A percentile compares a stretch with the other conserved stretches of the same genome.
Evolutionary conservation across 2,888 invertebrate genomes (phyloP).

Genomic region (Tiphia femorata): DNA sequence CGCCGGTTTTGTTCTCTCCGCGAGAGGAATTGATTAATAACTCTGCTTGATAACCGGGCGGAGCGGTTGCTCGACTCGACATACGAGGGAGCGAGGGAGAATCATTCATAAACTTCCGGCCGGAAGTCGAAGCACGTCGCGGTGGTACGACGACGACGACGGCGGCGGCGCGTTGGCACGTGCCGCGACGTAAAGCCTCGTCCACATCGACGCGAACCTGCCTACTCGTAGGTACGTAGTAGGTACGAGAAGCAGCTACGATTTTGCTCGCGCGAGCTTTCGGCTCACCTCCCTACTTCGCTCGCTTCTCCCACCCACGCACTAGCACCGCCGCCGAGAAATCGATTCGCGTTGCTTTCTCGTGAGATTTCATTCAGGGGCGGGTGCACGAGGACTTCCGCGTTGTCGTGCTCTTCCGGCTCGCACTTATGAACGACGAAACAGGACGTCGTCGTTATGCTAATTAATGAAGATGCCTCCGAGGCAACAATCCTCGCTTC

Average conservation of each 20-base stretch:
- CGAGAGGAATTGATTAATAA: conserved; percentile 33
- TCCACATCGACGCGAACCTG: background rate
- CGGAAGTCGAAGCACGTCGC: conserved; percentile 5
- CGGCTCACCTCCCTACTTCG: no score
- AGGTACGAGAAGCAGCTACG: no score
- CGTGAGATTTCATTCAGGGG: no score
- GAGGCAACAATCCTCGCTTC: conserved; percentile 11
- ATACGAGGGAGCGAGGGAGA: background rate
- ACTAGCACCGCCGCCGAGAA: no score
- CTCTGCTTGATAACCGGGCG: conserved; percentile 10
- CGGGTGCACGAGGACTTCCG: background rate
- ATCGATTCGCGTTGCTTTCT: no score
- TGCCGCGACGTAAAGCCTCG: conserved; percentile 5
- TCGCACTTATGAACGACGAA: no score
- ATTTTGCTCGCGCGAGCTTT: no score
- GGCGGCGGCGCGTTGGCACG: conserved; percentile 20
- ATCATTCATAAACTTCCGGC: conserved; percentile 22
- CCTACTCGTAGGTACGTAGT: background rate
- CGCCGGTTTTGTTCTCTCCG: background rate
- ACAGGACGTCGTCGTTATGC: conserved; percentile 32
- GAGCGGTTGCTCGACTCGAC: background rate
- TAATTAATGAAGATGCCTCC: conserved; percentile 32
- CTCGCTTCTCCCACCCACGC: no score
- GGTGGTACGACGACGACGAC: no score
- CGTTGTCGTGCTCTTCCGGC: background rate